Evolutionary conservation across 2,113 vertebrate genomes (phyloP), one percentile per base, ranked within the genome.

Genomic region (Alectura lathami): DNA sequence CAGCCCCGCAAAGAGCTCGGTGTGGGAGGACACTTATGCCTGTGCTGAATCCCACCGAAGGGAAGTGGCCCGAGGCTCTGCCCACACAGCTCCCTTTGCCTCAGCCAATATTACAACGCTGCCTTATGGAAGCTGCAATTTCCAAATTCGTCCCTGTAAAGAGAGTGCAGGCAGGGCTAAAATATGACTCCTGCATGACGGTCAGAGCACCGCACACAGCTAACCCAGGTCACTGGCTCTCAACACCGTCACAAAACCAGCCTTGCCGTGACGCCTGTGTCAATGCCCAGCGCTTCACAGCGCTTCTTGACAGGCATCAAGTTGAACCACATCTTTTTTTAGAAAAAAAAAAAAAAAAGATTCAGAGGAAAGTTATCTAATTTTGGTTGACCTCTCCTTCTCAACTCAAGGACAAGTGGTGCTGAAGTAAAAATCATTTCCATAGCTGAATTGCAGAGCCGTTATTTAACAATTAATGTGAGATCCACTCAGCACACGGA

Each of bases 401-500:
- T 66, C 74, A 32, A 54, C 30, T 67, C 79, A 94, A 95, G 93
- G 91, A 62, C 78, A 79, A 94, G 80, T 43, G 45, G 57, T 47
- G 64, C 70, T 66, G 69, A 93, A 66, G 73, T 34, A 89, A 60
- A 85, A 95, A 83, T 89, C 1, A 93, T 90, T 90, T 95, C 85
- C 85, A 77, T 74, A 96, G 74, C 82, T 74, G 85, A 93, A 70
- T 21, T 75, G 75, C 82, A 86, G 64, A 93, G 85, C 72, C 92
- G 84, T 48, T 51, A 70, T 83, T 95, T 92, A 91, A 94, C 94
- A 92, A 94, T 91, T 95, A 91, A 68, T 18, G 83, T 74, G 73
- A 11, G 38, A 93, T 72, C 85, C 1, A 17, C 89, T 77, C 3
- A 2, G 89, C 47, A 43, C 45, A 78, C n/a, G 68, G 73, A 78